Percentiles rank a stretch among this genome's conserved stretches.
Conservation (phyloP, 2,888 invertebrate species). For the Agrilus mali region DNA sequence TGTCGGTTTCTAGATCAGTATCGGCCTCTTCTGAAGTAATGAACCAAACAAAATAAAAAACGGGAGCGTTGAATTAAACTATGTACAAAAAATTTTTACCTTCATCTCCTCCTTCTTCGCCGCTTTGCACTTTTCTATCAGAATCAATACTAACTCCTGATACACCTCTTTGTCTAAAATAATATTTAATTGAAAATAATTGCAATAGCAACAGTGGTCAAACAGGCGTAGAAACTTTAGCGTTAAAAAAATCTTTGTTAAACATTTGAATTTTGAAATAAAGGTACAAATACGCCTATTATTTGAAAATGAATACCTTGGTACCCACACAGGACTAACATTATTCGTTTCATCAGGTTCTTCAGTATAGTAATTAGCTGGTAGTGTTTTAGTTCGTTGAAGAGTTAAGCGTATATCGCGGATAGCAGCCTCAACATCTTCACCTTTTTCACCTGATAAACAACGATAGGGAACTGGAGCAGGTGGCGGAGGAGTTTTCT, state of each 20-base stretch:
- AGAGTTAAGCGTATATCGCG: constrained; percentile 73
- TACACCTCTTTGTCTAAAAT: constrained; percentile 43
- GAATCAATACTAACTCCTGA: constrained; percentile 42
- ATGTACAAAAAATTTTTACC: constrained; percentile 21
- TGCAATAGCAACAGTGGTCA: neutral
- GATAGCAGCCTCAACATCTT: constrained; percentile 50
- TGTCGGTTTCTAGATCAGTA: constrained; percentile 95
- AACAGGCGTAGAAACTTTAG: neutral
- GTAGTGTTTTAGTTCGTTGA: constrained; percentile 57
- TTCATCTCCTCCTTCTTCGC: constrained; percentile 45
- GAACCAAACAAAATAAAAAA: neutral
- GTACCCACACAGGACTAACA: constrained; percentile 58
- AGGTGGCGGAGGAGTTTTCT: constrained; percentile 58
- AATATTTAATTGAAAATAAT: constrained; percentile 12
- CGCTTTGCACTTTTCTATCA: constrained; percentile 54
- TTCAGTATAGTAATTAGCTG: constrained; percentile 36
- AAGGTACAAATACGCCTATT: too few species aligned
- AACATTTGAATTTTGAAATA: too few species aligned
- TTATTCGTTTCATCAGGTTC: constrained; percentile 37
- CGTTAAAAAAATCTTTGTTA: neutral
- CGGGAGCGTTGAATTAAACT: neutral
- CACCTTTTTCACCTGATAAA: constrained; percentile 26
- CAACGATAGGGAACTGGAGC: constrained; percentile 63
- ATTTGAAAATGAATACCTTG: constrained; percentile 36
- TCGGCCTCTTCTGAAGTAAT: constrained; percentile 68